A percentile compares a stretch with the other conserved stretches of the same genome.
phyloP scores from a whole-genome alignment of 2,113 vertebrate genomes.

The Sprattus sprattus region DNA sequence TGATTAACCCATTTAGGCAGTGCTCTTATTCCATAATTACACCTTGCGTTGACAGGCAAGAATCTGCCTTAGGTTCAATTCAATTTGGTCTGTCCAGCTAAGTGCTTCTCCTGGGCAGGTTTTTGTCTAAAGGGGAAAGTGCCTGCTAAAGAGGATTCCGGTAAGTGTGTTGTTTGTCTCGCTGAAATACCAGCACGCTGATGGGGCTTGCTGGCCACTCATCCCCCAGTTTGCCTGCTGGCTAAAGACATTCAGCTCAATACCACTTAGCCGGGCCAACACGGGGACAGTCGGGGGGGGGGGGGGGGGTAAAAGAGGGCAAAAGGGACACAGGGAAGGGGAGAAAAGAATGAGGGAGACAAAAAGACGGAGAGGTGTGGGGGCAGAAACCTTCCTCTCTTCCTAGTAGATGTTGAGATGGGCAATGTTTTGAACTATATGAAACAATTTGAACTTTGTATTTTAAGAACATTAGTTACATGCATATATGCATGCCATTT shows the following conservation, averaged over 20 bases:
- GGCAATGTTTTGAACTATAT: not conserved
- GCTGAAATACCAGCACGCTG: constrained; percentile 3
- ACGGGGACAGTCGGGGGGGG: not conserved
- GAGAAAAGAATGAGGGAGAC: not conserved
- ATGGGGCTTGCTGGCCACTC: not conserved
- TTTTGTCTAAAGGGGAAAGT: not conserved
- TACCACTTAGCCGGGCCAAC: not conserved
- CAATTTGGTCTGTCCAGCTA: constrained; percentile 4
- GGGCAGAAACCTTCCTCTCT: not conserved
- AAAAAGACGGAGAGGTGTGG: not conserved
- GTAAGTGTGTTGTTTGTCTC: constrained; percentile 19
- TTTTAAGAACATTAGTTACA: not conserved
- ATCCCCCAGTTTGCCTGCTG: not conserved
- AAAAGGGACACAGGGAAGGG: not conserved
- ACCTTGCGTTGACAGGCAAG: constrained; percentile 3
- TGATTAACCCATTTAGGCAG: constrained; percentile 3
- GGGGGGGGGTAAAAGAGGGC: not conserved
- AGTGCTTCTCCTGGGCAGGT: not conserved
- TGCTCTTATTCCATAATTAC: constrained; percentile 10
- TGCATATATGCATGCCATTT: not conserved
- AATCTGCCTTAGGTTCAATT: not conserved
- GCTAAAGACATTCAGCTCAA: constrained; percentile 10
- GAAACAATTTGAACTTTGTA: not conserved
- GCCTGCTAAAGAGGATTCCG: constrained; percentile 13
- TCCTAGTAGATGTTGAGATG: not conserved